These are phyloP conservation scores for Drosophila histrio DNA, from an alignment of 2,888 invertebrate genomes.

Conservation along the genomic window DNA sequence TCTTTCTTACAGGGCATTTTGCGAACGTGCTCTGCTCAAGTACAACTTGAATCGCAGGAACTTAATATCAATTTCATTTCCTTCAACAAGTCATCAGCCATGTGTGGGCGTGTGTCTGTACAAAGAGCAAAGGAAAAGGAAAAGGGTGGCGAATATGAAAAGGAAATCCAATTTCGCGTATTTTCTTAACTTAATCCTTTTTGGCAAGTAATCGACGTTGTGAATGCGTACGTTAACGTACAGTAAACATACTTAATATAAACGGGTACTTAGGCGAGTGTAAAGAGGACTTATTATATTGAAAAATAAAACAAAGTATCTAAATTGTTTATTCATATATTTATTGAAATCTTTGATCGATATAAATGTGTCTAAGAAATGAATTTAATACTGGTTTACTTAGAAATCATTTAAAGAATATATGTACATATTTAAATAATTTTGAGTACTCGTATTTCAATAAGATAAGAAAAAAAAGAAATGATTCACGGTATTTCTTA, in stretches of 20 bases:
- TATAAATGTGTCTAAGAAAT: too few relatives aligned
- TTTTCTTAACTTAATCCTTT: constrained; percentile 67
- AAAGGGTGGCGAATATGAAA: constrained; percentile 18
- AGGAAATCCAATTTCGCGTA: constrained; percentile 73
- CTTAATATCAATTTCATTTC: constrained; percentile 69
- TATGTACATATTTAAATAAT: too few relatives aligned
- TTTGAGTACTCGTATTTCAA: too few relatives aligned
- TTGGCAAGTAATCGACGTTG: constrained; percentile 44
- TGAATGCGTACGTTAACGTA: constrained; percentile 12
- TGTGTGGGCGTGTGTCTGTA: constrained; percentile 5
- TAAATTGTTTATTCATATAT: too few relatives aligned
- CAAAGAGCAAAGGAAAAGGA: not conserved
- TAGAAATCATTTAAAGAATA: too few relatives aligned
- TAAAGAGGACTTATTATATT: too few relatives aligned
- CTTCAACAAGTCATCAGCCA: constrained; percentile 54
- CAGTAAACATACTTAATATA: constrained; percentile 14
- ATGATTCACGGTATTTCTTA: too few relatives aligned
- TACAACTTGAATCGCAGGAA: not conserved
- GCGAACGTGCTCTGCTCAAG: not conserved
- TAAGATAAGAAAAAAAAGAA: too few relatives aligned
- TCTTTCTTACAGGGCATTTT: constrained; percentile 32
- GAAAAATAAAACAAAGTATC: not conserved
- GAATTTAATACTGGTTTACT: too few relatives aligned
- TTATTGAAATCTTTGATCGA: not conserved
- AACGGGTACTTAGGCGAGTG: constrained; percentile 11